Evolutionary conservation across 2,113 vertebrate genomes (phyloP), one percentile per base, ranked within the genome.

Genomic region (Dissostichus mawsoni): DNA sequence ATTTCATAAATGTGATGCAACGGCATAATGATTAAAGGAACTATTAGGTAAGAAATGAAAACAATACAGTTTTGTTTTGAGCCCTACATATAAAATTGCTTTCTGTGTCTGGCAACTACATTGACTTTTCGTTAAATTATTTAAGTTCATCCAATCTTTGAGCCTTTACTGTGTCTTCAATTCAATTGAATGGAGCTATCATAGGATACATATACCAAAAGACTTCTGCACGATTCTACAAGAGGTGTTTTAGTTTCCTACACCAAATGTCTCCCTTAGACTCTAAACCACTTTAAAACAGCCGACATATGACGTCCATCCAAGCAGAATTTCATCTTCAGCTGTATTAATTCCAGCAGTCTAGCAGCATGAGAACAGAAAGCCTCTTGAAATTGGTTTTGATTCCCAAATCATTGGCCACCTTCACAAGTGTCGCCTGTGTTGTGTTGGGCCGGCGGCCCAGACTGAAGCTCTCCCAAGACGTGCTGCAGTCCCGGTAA

Each of bases 401-500:
- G 45, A 76, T 71, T 83, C 56, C 76, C 14, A 73, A 70, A 82
- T 70, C 33, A 29, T 3, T 80, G 59, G 56, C 61, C 41, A 69
- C 48, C 23, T 69, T 86, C 69, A 71, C 80, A 71, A 80, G 76
- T 69, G 69, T 50, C 3, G 62, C 68, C 74, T 75, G 61, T 70
- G 69, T 67, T 80, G 59, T 51, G 11, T 65, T 78, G 67, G 80
- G 71, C 64, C 45, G 5, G 3, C 36, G 16, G 70, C 80, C 68
- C 56, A 74, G 55, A 77, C 45, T 52, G 51, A 53, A 61, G 78
- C 25, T 6, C 23, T 68, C 63, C 36, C 48, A 72, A 78, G 36
- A 86, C 44, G 29, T 51, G 61, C 36, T 78, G 44, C 58, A 13
- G 65, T 84, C 80, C 80, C 44, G 59, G 65, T 76, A 73, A 85